Base-by-base conservation (phyloP, 2,113 vertebrate genomes). In the Albula glossodonta region DNA sequence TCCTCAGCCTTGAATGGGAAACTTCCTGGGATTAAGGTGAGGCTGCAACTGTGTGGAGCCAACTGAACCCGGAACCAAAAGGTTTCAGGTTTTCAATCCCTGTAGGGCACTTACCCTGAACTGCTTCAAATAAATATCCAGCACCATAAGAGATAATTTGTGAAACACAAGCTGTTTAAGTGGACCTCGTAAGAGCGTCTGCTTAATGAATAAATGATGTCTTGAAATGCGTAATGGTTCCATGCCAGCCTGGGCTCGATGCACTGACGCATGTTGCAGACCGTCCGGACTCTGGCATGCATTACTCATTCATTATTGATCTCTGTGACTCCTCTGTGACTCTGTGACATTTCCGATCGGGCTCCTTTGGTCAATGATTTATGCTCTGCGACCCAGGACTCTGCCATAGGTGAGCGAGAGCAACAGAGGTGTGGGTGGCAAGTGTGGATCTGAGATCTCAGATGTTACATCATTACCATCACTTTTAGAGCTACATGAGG, bases 261-360 rank as follows among this genome's bases (percentile, higher is more conserved):
- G 56, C 17, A 3, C 56, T 2, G 11, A 13, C 56, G 3, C 11
- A 60, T 60, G 3, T 15, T 19, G 7, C 4, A 5, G 6, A 7
- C 70, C 8, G 5, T n/a, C 31, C 6, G 8, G 22, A 74, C 70
- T 9, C n/a, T 12, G 53, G 53, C 53, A 5, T 25, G 22, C 8
- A 31, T 31, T 31, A n/a, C 7, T n/a, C 51, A 78, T 84, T 13
- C 51, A 84, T 84, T 78, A 84, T 78, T 84, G 83, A 84, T 78
- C 11, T 11, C 66, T 17, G 70, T 78, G 83, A 78, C 70, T 84
- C 70, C 51, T 52, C 50, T 48, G 51, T 77, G 17, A 15, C 50
- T 48, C 49, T 6, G 31, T 78, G 31, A 15, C 50, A 5, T n/a
- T 56, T 52, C 22, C 63, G 50, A 66, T 70, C 10, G 1, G 63